Conservation (phyloP, 2,888 invertebrate genomes). For the Amorpha juglandis region DNA sequence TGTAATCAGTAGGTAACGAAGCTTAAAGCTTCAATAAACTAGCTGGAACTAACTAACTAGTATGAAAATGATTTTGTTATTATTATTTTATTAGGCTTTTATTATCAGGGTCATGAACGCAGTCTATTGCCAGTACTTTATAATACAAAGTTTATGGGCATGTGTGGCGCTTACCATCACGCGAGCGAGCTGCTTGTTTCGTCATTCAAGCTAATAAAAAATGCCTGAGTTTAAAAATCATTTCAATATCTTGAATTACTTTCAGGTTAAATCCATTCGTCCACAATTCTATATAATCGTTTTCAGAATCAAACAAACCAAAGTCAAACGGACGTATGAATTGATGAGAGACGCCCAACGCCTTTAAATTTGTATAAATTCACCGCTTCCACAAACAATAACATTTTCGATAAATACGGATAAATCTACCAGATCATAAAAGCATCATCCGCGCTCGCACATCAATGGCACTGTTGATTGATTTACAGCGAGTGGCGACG, state of each 20-base stretch:
- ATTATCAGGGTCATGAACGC: too few species aligned
- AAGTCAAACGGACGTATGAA: not conserved
- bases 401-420: constrained; percentile 19
- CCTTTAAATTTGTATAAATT: constrained; percentile 15
- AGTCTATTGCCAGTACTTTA: too few species aligned
- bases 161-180: too few species aligned
- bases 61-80: too few species aligned
- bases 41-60: too few species aligned
- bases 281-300: not conserved
- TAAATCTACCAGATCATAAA: constrained; percentile 30
- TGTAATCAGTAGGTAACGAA: too few species aligned
- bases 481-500: constrained; percentile 35
- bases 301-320: not conserved
- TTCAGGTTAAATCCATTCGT: not conserved
- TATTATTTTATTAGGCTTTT: too few species aligned
- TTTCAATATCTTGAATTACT: not conserved
- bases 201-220: too few species aligned
- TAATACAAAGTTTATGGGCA: too few species aligned
- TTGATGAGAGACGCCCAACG: constrained; percentile 9
- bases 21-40: too few species aligned
- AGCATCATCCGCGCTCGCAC: constrained; percentile 29
- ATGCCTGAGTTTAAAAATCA: too few species aligned
- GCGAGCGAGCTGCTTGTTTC: too few species aligned
- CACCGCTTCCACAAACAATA: constrained; percentile 18
- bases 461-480: constrained; percentile 38